Conservation (phyloP, 2,888 invertebrate genomes). For the Latrodectus hesperus region DNA sequence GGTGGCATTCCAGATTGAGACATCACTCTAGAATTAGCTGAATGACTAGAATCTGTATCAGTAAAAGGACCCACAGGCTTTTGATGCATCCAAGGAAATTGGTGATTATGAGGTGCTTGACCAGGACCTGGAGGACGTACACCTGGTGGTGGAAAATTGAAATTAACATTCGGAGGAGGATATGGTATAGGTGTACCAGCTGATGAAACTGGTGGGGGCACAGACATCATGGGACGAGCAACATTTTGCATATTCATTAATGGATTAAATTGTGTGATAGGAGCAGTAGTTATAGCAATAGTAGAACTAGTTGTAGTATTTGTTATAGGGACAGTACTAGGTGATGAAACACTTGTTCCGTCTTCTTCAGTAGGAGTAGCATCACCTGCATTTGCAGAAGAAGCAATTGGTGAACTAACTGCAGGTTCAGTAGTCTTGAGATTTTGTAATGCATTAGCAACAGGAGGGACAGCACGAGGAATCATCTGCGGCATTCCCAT, state of each 20-base stretch:
- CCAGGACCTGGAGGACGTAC: slow-evolving; percentile 39
- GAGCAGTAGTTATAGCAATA: slow-evolving; percentile 4
- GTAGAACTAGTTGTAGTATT: slow-evolving; percentile 10
- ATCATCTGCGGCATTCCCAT: slow-evolving; percentile 45
- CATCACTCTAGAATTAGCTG: background rate
- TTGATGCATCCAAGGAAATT: slow-evolving; percentile 49
- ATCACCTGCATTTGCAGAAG: slow-evolving; percentile 51
- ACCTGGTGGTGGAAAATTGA: slow-evolving; percentile 57
- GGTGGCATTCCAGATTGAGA: slow-evolving; percentile 26
- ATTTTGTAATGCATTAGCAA: slow-evolving; percentile 11
- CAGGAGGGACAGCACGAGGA: slow-evolving; percentile 18
- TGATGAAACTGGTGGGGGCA: slow-evolving; percentile 46
- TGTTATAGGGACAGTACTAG: slow-evolving; percentile 4
- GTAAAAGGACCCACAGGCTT: slow-evolving; percentile 23
- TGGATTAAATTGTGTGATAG: slow-evolving; percentile 39
- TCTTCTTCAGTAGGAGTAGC: slow-evolving; percentile 70
- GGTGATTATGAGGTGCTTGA: slow-evolving; percentile 17
- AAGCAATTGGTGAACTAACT: slow-evolving; percentile 23
- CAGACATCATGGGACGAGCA: slow-evolving; percentile 30
- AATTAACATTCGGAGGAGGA: slow-evolving; percentile 51
- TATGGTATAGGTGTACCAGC: slow-evolving; percentile 52
- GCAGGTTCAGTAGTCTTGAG: slow-evolving; percentile 32
- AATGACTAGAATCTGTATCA: slow-evolving; percentile 41
- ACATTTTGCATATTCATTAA: slow-evolving; percentile 21
- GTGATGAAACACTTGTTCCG: slow-evolving; percentile 57